Evolutionary conservation across 2,113 vertebrate species (phyloP), one percentile per base, ranked within the genome.

Genomic region (Myxocyprinus asiaticus): DNA sequence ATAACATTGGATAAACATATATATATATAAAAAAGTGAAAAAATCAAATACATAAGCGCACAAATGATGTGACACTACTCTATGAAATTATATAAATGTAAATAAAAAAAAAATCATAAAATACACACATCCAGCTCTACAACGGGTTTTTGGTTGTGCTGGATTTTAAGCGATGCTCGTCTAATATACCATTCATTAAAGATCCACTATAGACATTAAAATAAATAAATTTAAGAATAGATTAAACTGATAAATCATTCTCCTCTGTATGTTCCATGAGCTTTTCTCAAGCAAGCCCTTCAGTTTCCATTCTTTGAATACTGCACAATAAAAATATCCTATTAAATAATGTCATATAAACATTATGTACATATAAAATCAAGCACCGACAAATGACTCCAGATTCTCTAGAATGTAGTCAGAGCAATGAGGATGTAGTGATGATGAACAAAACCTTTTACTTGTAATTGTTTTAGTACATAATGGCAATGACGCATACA

Each of bases 281-380:
- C 8, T 44, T 22, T 50, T 48, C 22, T 67, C 64, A 83, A 67
- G 70, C 68, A 44, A 81, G 85, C 84, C 74, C 79, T 68, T 86
- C 78, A 78, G 79, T 73, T 78, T 88, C 33, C 53, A 44, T 59
- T 6, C 44, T 72, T 44, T 10, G 55, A 71, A 75, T 22, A 53
- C 55, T 70, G 75, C 50, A 81, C 67, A 68, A 73, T 85, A 83
- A 83, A 83, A 88, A 86, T 79, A 79, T 42, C 66, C 80, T 84
- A 71, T 85, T 56, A 17, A n/a, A 78, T 85, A 85, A 66, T 77
- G 77, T 74, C 63, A 15, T 92, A 92, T 91, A 87, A 91, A 92
- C 89, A 91, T 79, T 87, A 90, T 93, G 87, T 92, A 91, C 90
- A 93, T 67, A 33, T 81, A 85, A 85, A 83, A 88, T 58, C 44